A percentile compares a stretch with the other conserved stretches of the same genome.
phyloP scores from a whole-genome alignment of 2,797 vertebrate species.

The Semaprochilodus insignis region DNA sequence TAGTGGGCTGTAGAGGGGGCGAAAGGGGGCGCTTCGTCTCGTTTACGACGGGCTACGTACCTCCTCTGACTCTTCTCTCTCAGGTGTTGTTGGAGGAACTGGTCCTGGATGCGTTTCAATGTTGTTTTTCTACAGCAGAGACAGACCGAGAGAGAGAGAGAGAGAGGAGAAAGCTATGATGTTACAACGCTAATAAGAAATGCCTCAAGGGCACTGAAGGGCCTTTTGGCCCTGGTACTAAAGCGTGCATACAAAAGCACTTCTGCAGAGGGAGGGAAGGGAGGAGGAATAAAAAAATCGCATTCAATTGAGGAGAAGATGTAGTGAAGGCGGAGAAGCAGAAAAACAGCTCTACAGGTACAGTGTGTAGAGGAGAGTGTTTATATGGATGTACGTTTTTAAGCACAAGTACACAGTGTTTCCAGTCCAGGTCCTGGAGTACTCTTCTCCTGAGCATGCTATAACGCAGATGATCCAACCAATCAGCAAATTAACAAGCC shows the following conservation, averaged over 20 bases:
- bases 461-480: background rate
- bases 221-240: conserved; percentile 53
- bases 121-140: conserved; percentile 27
- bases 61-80: conserved; percentile 26
- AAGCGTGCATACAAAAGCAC: conserved; percentile 54
- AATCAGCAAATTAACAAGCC: background rate
- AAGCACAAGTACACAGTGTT: too few relatives aligned
- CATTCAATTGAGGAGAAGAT: conserved; percentile 37
- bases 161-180: conserved; percentile 44
- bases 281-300: conserved; percentile 30
- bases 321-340: conserved; percentile 9
- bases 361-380: too few relatives aligned
- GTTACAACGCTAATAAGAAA: conserved; percentile 54
- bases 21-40: conserved; percentile 8
- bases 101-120: conserved; percentile 56
- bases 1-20: conserved; percentile 16
- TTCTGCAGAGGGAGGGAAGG: conserved; percentile 7
- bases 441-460: background rate
- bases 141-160: background rate
- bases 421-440: background rate
- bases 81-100: conserved; percentile 49
- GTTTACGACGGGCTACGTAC: background rate
- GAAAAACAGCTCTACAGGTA: too few relatives aligned
- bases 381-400: too few relatives aligned
- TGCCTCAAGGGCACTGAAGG: conserved; percentile 52